These are phyloP conservation scores for Pardalotus punctatus DNA, from an alignment of 2,113 vertebrate species.

Conservation along the genomic window DNA sequence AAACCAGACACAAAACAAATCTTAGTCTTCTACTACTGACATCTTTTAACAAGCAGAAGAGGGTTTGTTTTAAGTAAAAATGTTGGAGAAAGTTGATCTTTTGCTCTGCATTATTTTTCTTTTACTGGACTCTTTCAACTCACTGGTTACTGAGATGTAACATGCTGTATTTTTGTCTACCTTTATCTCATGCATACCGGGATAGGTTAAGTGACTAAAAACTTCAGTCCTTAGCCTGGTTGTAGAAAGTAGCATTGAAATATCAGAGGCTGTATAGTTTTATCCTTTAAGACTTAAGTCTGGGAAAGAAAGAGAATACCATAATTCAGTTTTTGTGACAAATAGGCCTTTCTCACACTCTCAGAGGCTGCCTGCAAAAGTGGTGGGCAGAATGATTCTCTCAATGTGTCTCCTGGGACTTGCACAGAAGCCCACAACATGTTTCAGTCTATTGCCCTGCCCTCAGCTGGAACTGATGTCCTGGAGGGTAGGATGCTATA, in stretches of 20 bases:
- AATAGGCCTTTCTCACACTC: background rate
- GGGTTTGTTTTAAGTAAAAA: background rate
- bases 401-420: accelerated
- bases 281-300: background rate
- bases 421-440: background rate
- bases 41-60: background rate
- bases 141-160: background rate
- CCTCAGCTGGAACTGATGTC: background rate
- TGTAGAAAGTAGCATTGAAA: background rate
- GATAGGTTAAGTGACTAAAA: background rate
- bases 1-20: background rate
- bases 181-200: background rate
- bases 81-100: background rate
- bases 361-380: background rate
- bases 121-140: background rate
- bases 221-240: background rate
- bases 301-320: background rate
- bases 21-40: background rate
- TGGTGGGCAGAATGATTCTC: background rate
- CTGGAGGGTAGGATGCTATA: background rate
- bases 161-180: background rate
- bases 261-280: background rate
- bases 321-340: background rate
- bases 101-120: background rate
- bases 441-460: background rate